Evolutionary conservation across 2,113 vertebrate genomes (phyloP), one percentile per base, ranked within the genome.

Genomic region (Eulemur macaco): DNA sequence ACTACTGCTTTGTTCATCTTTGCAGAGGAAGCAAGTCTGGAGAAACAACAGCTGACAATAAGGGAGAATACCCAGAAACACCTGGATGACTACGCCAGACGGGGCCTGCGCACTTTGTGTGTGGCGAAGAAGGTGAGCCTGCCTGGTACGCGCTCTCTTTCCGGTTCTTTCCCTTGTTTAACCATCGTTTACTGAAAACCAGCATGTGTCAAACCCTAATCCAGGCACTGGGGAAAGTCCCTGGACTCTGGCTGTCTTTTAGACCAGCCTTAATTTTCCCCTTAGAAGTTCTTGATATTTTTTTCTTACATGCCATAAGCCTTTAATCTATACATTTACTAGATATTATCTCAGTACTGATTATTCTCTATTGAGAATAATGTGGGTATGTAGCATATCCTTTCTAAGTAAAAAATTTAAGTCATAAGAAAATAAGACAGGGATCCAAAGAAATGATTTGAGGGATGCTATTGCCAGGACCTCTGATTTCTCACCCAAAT

Each of bases 71-170:
- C 99, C 1, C 99, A 99, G 97, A 98, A 93, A 76, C 99, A 99
- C 94, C 98, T 99, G 97, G 99, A 99, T 95, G 94, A 98, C 84
- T 99, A 99, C 20, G 99, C 99, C 91, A 99, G 98, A 95, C 99
- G 98, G 47, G 99, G 99, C 29, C 99, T 99, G 0, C 99, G 99
- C 39, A 99, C 99, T 34, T 98, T 99, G 8, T 99, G 99, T 96
- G 98, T 99, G 34, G 99, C 99, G 23, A 99, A 99, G 97, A 99
- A 98, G 99, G 99, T 99, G 98, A 96, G 95, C 1, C 17, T 63
- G 2, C 45, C 6, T 0, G 3, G n/a, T 3, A 4, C 23, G 0
- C 27, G 11, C 29, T 1, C 0, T 6, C 0, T 2, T 45, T 66
- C 63, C 29, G 18, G 21, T 15, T 25, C 34, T 54, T 58, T 42